Evolutionary conservation across 2,797 vertebrate species (phyloP).

Genomic region (Pipistrellus pipistrellus): DNA sequence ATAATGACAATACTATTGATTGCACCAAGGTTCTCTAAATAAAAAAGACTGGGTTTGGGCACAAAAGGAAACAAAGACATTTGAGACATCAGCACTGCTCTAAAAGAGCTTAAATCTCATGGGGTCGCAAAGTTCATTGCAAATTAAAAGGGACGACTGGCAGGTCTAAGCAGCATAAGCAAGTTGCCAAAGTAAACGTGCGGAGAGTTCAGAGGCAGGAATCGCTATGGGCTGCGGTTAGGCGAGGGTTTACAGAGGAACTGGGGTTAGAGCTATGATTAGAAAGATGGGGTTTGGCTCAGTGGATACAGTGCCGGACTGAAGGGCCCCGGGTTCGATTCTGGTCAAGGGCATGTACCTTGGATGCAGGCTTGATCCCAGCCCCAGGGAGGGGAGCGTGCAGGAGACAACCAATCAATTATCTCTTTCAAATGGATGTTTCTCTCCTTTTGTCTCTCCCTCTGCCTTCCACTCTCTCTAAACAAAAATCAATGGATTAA

Average conservation of each 20-base stretch:
- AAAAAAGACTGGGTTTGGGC: neutral
- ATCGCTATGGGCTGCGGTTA: neutral
- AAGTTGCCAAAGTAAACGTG: neutral
- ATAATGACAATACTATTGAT: neutral
- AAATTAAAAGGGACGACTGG: conserved; percentile 30
- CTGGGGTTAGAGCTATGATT: neutral
- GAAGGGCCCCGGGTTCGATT: too few relatives aligned
- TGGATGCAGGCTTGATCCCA: too few relatives aligned
- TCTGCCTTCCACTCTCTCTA: too few relatives aligned
- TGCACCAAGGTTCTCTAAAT: neutral
- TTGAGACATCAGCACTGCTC: neutral
- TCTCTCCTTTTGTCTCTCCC: too few relatives aligned
- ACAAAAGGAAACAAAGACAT: neutral
- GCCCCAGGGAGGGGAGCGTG: too few relatives aligned
- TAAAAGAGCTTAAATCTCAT: neutral
- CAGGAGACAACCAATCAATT: too few relatives aligned
- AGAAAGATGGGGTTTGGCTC: conserved; percentile 4
- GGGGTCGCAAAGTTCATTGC: neutral
- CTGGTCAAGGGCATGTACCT: too few relatives aligned
- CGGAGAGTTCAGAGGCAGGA: neutral
- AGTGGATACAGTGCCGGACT: too few relatives aligned
- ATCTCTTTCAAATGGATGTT: too few relatives aligned
- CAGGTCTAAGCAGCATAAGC: neutral
- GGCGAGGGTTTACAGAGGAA: neutral
- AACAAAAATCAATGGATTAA: too few relatives aligned